Evolutionary conservation across 2,113 vertebrate genomes (phyloP).

Genomic region (Paradoxurus hermaphroditus): DNA sequence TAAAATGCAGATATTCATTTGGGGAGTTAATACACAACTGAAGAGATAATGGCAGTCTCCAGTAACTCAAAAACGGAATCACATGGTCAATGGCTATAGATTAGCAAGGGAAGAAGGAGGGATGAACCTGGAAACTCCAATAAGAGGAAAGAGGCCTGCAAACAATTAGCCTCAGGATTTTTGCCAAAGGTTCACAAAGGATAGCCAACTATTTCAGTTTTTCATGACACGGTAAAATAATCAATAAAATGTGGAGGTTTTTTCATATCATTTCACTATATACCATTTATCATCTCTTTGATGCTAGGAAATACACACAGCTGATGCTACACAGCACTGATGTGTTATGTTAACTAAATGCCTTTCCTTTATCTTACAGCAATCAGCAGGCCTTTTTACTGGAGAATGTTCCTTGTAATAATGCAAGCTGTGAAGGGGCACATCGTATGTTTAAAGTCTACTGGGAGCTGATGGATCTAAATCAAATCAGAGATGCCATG

Average conservation of each 20-base stretch:
- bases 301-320: neutral
- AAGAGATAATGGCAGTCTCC: neutral
- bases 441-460: slow-evolving; percentile 92
- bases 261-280: neutral
- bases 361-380: slow-evolving; percentile 79
- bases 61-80: neutral
- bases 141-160: neutral
- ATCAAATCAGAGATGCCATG: slow-evolving; percentile 89
- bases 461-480: slow-evolving; percentile 94
- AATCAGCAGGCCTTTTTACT: slow-evolving; percentile 93
- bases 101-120: neutral
- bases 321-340: neutral
- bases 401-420: slow-evolving; percentile 93
- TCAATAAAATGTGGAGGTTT: neutral
- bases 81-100: neutral
- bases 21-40: neutral
- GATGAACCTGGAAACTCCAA: neutral
- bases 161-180: neutral
- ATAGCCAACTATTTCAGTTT: neutral
- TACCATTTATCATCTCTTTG: neutral
- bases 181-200: neutral
- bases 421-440: slow-evolving; percentile 81
- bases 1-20: neutral
- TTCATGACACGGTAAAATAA: neutral
- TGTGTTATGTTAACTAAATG: neutral